Evolutionary conservation across 2,113 vertebrate species (phyloP).

Genomic region (Tenrec ecaudatus): DNA sequence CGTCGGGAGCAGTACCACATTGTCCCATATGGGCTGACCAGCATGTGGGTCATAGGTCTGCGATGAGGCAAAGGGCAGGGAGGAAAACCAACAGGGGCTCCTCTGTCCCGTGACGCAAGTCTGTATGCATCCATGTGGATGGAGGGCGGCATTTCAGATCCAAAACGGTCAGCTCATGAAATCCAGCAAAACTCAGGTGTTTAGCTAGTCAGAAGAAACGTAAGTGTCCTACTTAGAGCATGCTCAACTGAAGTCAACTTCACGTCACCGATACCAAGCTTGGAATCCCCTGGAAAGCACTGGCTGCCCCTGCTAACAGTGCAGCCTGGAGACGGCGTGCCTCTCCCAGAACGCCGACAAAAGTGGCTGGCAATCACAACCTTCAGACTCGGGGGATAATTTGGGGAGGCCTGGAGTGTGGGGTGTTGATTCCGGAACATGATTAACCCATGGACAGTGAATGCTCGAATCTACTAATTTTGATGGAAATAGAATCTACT

Average conservation of each 20-base stretch:
- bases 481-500: not conserved
- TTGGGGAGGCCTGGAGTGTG: not conserved
- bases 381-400: not conserved
- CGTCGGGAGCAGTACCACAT: no score
- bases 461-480: not conserved
- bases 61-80: not conserved
- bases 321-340: not conserved
- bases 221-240: not conserved
- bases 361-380: not conserved
- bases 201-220: not conserved
- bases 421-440: not conserved
- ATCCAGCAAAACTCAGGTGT: slow-evolving; percentile 11
- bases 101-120: rapidly evolving
- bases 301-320: not conserved
- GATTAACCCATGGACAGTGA: not conserved
- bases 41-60: not conserved
- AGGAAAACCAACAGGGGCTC: not conserved
- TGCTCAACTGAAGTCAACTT: not conserved
- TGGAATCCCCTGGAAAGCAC: not conserved
- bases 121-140: not conserved
- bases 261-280: not conserved
- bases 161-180: not conserved
- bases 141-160: not conserved
- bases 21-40: no score
- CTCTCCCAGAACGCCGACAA: not conserved